Conservation (phyloP, 2,888 invertebrate genomes). For the Achlya flavicornis region DNA sequence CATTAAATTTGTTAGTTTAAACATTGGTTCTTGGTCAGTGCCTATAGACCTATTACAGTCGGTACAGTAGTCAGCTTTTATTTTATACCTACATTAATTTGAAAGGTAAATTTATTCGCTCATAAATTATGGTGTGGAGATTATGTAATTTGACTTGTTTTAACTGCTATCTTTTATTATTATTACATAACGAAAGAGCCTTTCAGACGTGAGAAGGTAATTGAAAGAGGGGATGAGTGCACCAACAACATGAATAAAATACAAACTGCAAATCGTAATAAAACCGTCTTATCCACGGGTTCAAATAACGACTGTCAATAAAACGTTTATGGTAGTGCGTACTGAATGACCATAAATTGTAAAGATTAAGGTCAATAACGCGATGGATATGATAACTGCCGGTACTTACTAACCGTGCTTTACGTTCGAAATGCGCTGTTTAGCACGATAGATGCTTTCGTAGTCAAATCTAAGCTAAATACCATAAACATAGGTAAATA, state of each 20-base stretch:
- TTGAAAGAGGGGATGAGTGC: conserved; percentile 18
- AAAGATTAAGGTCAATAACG: conserved; percentile 80
- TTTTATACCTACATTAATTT: conserved; percentile 36
- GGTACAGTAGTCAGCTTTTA: conserved; percentile 20
- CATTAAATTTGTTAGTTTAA: background rate
- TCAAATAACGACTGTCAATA: conserved; percentile 75
- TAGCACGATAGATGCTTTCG: conserved; percentile 17
- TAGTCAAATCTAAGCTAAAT: background rate
- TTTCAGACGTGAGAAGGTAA: conserved; percentile 32
- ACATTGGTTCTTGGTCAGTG: background rate
- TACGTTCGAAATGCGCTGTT: conserved; percentile 26
- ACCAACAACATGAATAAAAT: conserved; percentile 42
- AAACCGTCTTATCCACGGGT: conserved; percentile 59
- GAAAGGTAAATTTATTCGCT: conserved; percentile 38
- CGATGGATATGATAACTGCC: conserved; percentile 74
- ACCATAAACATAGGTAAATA: background rate
- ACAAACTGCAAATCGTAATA: conserved; percentile 52
- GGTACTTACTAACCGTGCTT: conserved; percentile 45
- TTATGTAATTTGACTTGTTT: conserved; percentile 44
- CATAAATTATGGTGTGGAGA: conserved; percentile 44
- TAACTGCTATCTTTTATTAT: conserved; percentile 34
- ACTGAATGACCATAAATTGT: conserved; percentile 77
- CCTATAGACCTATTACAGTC: background rate
- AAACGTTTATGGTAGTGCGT: conserved; percentile 75
- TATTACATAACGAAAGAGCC: conserved; percentile 25